Conservation (phyloP, 2,888 invertebrate genomes). For the Nipponacmea schrenckii region DNA sequence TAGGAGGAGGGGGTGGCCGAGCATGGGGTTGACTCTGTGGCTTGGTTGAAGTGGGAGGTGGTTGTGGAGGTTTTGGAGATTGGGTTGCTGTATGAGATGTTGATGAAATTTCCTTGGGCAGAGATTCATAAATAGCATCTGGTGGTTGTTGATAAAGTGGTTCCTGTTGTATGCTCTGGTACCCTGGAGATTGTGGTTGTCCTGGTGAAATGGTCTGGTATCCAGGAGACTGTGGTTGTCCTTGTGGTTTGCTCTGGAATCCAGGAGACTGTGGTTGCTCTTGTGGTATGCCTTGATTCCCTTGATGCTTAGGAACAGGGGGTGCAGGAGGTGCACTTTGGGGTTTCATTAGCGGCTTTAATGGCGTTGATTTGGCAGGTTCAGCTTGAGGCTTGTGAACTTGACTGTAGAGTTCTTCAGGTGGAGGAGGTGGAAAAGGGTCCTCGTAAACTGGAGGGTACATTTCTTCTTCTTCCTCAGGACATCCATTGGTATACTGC, state of each 20-base stretch:
- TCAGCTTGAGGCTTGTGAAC: constrained; percentile 21
- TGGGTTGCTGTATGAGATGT: constrained; percentile 5
- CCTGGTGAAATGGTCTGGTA: constrained; percentile 2
- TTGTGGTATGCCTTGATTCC: neutral
- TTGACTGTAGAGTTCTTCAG: constrained; percentile 25
- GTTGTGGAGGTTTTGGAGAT: constrained; percentile 11
- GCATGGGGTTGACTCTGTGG: constrained; percentile 14
- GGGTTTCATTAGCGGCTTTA: constrained; percentile 16
- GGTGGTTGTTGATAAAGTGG: constrained; percentile 12
- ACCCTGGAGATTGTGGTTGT: constrained; percentile 7
- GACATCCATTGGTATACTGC: neutral
- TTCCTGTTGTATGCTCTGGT: constrained; percentile 14
- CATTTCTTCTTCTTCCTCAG: constrained; percentile 9
- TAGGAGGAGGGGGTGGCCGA: constrained; percentile 32
- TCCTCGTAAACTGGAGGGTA: constrained; percentile 11
- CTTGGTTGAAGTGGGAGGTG: constrained; percentile 10
- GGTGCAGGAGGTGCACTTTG: constrained; percentile 15
- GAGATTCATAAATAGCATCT: constrained; percentile 11
- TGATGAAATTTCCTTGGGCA: constrained; percentile 11
- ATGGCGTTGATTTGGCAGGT: constrained; percentile 20
- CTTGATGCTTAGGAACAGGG: constrained; percentile 10
- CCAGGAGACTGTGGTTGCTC: neutral
- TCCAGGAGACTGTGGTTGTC: constrained; percentile 8
- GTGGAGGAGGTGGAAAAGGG: constrained; percentile 20
- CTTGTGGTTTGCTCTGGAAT: neutral